Conservation (phyloP, 92 coral and sea anemone genomes). For the Epizoanthus illoricatus region DNA sequence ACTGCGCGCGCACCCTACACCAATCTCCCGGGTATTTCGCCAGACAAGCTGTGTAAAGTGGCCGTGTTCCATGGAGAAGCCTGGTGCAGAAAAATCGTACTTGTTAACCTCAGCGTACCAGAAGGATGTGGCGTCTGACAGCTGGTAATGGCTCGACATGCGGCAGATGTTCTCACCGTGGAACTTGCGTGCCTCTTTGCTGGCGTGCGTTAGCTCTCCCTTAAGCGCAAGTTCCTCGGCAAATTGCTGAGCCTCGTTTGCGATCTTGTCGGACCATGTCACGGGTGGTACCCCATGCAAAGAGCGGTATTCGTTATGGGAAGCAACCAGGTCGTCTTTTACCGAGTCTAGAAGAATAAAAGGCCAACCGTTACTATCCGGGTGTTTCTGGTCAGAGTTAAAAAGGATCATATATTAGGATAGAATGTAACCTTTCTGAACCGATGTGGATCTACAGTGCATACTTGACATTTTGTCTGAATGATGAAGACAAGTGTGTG, state of each 20-base stretch:
- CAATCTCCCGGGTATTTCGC: conserved; percentile 82
- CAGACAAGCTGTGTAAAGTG: conserved; percentile 93
- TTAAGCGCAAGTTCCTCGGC: conserved; percentile 84
- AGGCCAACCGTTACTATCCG: too few relatives aligned
- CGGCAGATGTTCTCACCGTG: conserved; percentile 85
- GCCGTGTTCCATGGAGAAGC: conserved; percentile 75
- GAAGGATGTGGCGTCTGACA: conserved; percentile 61
- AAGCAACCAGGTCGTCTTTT: conserved; percentile 45
- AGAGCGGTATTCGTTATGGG: conserved; percentile 83
- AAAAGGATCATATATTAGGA: too few relatives aligned
- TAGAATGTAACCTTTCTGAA: too few relatives aligned
- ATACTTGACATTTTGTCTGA: too few relatives aligned
- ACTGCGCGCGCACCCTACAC: conserved; percentile 82
- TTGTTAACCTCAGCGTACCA: conserved; percentile 78
- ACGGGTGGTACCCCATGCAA: conserved; percentile 85
- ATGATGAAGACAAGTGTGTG: too few relatives aligned
- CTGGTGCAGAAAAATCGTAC: conserved; percentile 75
- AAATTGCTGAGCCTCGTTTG: conserved; percentile 85
- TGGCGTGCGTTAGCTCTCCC: conserved; percentile 66
- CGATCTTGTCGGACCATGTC: conserved; percentile 80
- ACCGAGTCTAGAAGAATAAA: conserved; percentile 40
- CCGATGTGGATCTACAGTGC: too few relatives aligned
- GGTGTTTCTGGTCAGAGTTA: too few relatives aligned
- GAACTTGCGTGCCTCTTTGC: conserved; percentile 71
- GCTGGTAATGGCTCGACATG: conserved; percentile 71